These are phyloP conservation scores for Drosophila pseudoobscura DNA, from an alignment of 1,140 invertebrate species.

Conservation along the genomic window DNA sequence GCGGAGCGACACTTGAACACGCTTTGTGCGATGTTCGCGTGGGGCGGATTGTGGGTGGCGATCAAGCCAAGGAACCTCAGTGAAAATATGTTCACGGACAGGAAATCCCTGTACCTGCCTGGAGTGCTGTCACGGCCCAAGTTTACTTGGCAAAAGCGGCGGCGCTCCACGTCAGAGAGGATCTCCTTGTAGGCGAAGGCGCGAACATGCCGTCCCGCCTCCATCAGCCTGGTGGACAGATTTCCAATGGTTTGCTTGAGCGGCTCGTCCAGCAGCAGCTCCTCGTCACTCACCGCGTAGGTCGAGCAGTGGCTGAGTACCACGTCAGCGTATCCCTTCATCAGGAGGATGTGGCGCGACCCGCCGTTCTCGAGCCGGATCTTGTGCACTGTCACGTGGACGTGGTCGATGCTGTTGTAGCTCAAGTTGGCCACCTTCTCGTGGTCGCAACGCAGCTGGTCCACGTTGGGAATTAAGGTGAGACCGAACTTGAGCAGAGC, in stretches of 20 bases:
- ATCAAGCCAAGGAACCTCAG: slow-evolving; percentile 52
- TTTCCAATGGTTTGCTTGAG: background rate
- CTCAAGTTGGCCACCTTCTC: slow-evolving; percentile 25
- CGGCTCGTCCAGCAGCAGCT: background rate
- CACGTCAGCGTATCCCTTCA: slow-evolving; percentile 31
- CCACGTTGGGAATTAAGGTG: slow-evolving; percentile 4
- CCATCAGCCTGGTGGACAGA: background rate
- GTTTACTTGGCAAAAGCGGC: background rate
- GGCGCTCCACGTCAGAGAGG: background rate
- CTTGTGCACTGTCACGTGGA: slow-evolving; percentile 55
- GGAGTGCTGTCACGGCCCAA: background rate
- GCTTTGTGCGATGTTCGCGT: slow-evolving; percentile 6
- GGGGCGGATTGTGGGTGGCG: slow-evolving; percentile 32
- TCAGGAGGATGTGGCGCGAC: slow-evolving; percentile 31
- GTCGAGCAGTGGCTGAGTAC: slow-evolving; percentile 40
- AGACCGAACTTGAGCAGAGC: slow-evolving; percentile 40
- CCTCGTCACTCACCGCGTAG: background rate
- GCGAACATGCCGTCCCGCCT: slow-evolving; percentile 24
- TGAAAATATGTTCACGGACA: slow-evolving; percentile 11
- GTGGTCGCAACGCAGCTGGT: slow-evolving; percentile 20
- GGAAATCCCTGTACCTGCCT: background rate
- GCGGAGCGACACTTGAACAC: slow-evolving; percentile 39
- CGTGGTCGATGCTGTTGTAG: background rate
- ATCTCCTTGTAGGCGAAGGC: slow-evolving; percentile 50
- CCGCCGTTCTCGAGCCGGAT: background rate